phyloP scores from a whole-genome alignment of 2,888 invertebrate genomes.

The Epinotia ramella region DNA sequence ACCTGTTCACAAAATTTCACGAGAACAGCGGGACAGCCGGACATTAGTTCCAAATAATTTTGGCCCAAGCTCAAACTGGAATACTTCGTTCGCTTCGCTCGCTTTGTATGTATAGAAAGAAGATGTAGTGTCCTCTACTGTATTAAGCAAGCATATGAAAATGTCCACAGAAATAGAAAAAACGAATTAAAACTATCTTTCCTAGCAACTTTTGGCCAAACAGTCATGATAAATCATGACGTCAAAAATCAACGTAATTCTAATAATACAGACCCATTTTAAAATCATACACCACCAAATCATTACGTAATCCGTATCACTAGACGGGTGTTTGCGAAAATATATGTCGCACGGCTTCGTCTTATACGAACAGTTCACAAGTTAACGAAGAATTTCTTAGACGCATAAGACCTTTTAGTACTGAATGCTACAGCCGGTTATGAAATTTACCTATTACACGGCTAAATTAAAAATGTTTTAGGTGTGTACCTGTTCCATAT shows the following conservation, averaged over 20 bases:
- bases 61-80: background rate
- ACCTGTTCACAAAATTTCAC: too few relatives aligned
- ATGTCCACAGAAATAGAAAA: background rate
- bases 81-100: too few relatives aligned
- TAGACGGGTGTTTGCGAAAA: constrained; percentile 15
- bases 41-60: background rate
- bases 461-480: background rate
- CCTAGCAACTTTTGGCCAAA: background rate
- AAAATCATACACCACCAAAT: constrained; percentile 19
- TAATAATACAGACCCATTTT: constrained; percentile 8
- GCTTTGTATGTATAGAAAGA: too few relatives aligned
- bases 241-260: background rate
- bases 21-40: background rate
- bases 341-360: constrained; percentile 9
- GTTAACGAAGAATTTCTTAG: background rate
- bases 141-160: background rate
- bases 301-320: constrained; percentile 24
- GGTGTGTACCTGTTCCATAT: background rate
- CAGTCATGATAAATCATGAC: constrained; percentile 8
- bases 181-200: too few relatives aligned
- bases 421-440: background rate
- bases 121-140: too few relatives aligned
- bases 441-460: background rate
- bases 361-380: background rate
- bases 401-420: background rate